Percentiles rank a stretch among this genome's conserved stretches.
phyloP scores from a whole-genome alignment of 2,888 invertebrate species.

The Cerceris rybyensis region DNA sequence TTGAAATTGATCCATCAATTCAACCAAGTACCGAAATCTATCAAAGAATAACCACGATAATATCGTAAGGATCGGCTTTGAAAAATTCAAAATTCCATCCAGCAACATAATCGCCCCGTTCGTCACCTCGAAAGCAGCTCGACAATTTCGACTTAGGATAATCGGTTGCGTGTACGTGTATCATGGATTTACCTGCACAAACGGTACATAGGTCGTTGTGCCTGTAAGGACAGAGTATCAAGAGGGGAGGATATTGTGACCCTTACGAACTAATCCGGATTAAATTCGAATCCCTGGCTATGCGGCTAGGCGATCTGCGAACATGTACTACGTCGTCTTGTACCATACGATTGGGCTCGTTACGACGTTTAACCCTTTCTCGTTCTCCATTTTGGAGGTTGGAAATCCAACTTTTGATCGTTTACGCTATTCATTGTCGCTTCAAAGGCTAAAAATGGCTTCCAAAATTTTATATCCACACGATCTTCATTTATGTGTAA shows the following conservation, averaged over 20 bases:
- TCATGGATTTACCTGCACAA: slow-evolving; percentile 56
- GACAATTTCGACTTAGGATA: slow-evolving; percentile 55
- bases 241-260: slow-evolving; percentile 79
- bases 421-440: slow-evolving; percentile 5
- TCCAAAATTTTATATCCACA: no score
- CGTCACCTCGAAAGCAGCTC: slow-evolving; percentile 7
- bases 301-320: slow-evolving; percentile 78
- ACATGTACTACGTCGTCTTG: slow-evolving; percentile 69
- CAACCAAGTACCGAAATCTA: no score
- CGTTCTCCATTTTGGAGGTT: slow-evolving; percentile 20
- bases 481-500: no score
- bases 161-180: slow-evolving; percentile 51
- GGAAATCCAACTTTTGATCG: slow-evolving; percentile 26
- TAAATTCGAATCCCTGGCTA: slow-evolving; percentile 78
- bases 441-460: neutral
- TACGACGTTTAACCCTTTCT: slow-evolving; percentile 68
- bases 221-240: slow-evolving; percentile 40
- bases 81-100: neutral
- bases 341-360: slow-evolving; percentile 70
- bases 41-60: no score
- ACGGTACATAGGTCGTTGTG: slow-evolving; percentile 61
- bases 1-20: no score
- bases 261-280: slow-evolving; percentile 81
- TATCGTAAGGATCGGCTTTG: neutral
- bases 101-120: slow-evolving; percentile 19